phyloP scores from a whole-genome alignment of 2,113 vertebrate genomes.

The Tringa solitaria region DNA sequence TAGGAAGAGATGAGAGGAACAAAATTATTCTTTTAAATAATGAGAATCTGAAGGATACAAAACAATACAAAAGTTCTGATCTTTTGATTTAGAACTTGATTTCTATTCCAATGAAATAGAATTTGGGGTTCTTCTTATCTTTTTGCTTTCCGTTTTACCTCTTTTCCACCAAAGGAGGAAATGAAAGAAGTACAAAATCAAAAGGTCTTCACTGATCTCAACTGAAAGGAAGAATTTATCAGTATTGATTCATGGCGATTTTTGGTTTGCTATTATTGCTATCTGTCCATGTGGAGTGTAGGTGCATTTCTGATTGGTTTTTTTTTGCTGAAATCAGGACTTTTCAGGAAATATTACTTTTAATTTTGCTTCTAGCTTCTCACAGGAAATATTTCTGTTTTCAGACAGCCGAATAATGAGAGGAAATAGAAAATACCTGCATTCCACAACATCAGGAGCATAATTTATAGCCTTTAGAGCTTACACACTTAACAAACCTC shows the following conservation, averaged over 20 bases:
- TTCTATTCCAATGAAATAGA: neutral
- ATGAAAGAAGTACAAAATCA: neutral
- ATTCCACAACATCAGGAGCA: neutral
- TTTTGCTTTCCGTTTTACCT: neutral
- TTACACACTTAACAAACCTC: neutral
- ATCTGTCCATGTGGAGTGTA: neutral
- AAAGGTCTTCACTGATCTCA: neutral
- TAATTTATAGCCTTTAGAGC: neutral
- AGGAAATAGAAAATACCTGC: neutral
- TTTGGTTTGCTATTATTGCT: neutral
- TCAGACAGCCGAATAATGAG: neutral
- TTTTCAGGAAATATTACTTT: neutral
- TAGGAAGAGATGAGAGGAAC: neutral
- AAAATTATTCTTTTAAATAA: neutral
- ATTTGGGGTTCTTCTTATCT: neutral
- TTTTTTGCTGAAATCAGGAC: neutral
- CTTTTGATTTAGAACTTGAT: neutral
- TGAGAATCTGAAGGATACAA: neutral
- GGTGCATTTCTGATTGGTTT: neutral
- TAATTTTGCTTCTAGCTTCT: neutral
- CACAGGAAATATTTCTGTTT: neutral
- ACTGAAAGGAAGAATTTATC: neutral
- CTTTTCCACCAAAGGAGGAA: neutral
- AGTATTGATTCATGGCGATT: neutral
- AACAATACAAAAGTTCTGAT: neutral